Evolutionary conservation across 2,797 vertebrate species (phyloP).

Genomic region (Eleutherodactylus coqui): DNA sequence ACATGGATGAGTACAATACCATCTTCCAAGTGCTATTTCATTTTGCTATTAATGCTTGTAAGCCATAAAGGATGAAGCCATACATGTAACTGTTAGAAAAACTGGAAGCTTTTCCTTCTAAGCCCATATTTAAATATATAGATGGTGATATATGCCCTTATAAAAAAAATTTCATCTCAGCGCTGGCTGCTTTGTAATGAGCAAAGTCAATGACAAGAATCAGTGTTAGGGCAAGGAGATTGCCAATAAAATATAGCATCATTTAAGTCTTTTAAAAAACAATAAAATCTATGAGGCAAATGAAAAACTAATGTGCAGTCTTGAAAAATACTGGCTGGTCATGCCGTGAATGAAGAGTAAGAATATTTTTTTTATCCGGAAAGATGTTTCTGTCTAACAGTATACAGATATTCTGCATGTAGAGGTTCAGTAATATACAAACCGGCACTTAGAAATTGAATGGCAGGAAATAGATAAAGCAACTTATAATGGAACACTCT

Average conservation of each 20-base stretch:
- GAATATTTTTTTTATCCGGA: not conserved
- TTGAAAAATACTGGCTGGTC: constrained; percentile 42
- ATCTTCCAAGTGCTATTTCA: not conserved
- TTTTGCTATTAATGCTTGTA: not conserved
- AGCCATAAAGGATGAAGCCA: not conserved
- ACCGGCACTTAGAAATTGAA: too few relatives aligned
- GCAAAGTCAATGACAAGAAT: constrained; percentile 52
- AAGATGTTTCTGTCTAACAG: not conserved
- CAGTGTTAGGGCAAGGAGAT: constrained; percentile 47
- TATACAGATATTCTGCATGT: not conserved
- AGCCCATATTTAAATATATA: not conserved
- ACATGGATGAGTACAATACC: not conserved
- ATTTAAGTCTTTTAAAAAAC: constrained; percentile 55
- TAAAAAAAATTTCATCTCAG: constrained; percentile 19
- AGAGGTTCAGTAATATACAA: not conserved
- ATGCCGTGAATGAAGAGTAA: not conserved
- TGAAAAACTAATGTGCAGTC: constrained; percentile 49
- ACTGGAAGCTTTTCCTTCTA: not conserved
- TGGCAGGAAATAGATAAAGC: too few relatives aligned
- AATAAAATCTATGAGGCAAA: constrained; percentile 57
- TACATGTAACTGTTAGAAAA: not conserved
- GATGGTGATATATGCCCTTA: not conserved
- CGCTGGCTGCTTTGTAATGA: constrained; percentile 38
- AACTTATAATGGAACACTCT: too few relatives aligned
- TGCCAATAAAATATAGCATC: constrained; percentile 54